phyloP scores from a whole-genome alignment of 2,797 vertebrate genomes.

The Chrysocyon brachyurus region DNA sequence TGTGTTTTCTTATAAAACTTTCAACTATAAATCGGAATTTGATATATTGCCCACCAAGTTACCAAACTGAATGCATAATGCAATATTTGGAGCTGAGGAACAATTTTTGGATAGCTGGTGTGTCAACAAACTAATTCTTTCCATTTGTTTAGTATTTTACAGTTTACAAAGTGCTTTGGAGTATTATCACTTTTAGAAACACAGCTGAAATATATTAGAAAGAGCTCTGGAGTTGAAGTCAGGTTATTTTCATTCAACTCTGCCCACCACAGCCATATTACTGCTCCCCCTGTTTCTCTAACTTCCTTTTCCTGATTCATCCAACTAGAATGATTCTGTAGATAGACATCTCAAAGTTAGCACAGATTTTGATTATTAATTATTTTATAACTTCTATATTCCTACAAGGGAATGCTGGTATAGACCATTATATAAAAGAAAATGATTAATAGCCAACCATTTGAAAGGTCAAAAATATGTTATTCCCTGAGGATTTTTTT shows the following conservation, averaged over 20 bases:
- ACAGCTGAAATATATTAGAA: slow-evolving; percentile 56
- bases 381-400: not conserved
- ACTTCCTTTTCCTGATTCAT: not conserved
- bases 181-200: slow-evolving; percentile 65
- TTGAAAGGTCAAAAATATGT: not conserved
- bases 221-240: not conserved
- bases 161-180: slow-evolving; percentile 57
- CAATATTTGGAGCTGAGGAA: slow-evolving; percentile 7
- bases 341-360: not conserved
- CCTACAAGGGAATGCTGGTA: not conserved
- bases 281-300: not conserved
- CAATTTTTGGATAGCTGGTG: slow-evolving; percentile 20
- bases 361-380: not conserved
- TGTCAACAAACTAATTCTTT: slow-evolving; percentile 58
- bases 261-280: not conserved
- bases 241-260: slow-evolving; percentile 9
- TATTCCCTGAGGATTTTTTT: not conserved
- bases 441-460: not conserved
- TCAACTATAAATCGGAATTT: slow-evolving; percentile 67
- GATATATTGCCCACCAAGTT: slow-evolving; percentile 22
- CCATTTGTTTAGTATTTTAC: slow-evolving; percentile 57
- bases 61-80: slow-evolving; percentile 53
- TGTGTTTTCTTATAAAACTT: slow-evolving; percentile 27
- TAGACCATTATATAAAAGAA: not conserved
- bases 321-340: not conserved